phyloP scores from a whole-genome alignment of 2,888 invertebrate genomes.

The Eristalinus aeneus region DNA sequence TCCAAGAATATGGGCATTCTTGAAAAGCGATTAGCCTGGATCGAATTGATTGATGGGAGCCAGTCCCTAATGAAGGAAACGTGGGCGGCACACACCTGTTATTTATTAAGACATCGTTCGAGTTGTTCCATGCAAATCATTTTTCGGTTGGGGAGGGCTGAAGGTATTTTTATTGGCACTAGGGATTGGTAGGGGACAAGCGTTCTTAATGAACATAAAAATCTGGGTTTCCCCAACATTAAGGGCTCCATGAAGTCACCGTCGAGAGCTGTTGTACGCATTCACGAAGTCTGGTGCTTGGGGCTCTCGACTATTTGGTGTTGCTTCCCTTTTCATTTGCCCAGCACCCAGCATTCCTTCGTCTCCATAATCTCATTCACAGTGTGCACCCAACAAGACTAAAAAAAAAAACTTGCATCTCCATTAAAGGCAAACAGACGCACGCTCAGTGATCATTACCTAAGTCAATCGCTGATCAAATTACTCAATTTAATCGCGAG shows the following conservation, averaged over 20 bases:
- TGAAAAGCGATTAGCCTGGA: background rate
- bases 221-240: no score
- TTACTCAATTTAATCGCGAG: constrained; percentile 27
- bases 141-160: background rate
- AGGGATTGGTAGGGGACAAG: no score
- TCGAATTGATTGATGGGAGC: background rate
- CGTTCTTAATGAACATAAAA: no score
- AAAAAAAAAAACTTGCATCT: background rate
- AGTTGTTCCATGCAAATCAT: background rate
- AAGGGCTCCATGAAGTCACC: no score
- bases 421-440: background rate
- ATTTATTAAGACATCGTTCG: background rate
- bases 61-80: background rate
- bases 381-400: background rate
- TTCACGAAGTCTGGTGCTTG: background rate
- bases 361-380: background rate
- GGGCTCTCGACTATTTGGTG: background rate
- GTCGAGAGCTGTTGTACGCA: no score
- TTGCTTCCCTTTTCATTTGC: no score
- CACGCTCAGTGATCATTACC: constrained; percentile 20
- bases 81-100: constrained; percentile 15
- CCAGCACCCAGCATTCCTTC: background rate
- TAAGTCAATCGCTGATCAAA: constrained; percentile 7
- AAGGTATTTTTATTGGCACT: background rate
- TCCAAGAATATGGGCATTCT: background rate